A percentile compares a stretch with the other conserved stretches of the same genome.
phyloP scores from a whole-genome alignment of 2,888 invertebrate species.

The Hirtodrosophila confusa region DNA sequence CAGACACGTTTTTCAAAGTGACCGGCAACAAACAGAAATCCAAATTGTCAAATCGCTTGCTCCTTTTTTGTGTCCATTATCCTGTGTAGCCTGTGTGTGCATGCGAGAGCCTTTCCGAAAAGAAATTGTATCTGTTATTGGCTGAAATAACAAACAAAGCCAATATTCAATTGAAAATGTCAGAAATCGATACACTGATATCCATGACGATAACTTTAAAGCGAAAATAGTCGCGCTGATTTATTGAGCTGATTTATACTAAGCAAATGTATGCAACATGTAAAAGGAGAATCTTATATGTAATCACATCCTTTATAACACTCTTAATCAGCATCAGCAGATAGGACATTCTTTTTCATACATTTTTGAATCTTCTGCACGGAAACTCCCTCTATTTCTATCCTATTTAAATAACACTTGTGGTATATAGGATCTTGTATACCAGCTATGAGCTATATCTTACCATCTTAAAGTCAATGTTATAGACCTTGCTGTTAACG shows the following conservation, averaged over 20 bases:
- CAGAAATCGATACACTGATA: background rate
- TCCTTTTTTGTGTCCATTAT: conserved; percentile 14
- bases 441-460: too few species aligned
- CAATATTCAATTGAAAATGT: conserved; percentile 9
- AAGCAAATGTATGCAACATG: too few species aligned
- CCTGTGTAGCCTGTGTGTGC: background rate
- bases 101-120: conserved; percentile 1
- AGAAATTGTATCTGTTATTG: conserved; percentile 15
- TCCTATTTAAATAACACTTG: too few species aligned
- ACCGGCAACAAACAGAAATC: conserved; percentile 30
- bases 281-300: too few species aligned
- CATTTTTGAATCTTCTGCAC: too few species aligned
- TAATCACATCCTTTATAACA: too few species aligned
- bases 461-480: too few species aligned
- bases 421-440: too few species aligned
- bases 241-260: background rate
- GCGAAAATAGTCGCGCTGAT: background rate
- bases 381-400: too few species aligned
- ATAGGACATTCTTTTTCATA: too few species aligned
- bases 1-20: conserved; percentile 51
- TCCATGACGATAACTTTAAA: conserved; percentile 4
- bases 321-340: too few species aligned
- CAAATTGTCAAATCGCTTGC: conserved; percentile 49
- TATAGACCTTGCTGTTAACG: too few species aligned
- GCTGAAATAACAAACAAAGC: conserved; percentile 15